These are phyloP conservation scores for Apodemus sylvaticus DNA, from an alignment of 2,113 vertebrate species.

Conservation along the genomic window DNA sequence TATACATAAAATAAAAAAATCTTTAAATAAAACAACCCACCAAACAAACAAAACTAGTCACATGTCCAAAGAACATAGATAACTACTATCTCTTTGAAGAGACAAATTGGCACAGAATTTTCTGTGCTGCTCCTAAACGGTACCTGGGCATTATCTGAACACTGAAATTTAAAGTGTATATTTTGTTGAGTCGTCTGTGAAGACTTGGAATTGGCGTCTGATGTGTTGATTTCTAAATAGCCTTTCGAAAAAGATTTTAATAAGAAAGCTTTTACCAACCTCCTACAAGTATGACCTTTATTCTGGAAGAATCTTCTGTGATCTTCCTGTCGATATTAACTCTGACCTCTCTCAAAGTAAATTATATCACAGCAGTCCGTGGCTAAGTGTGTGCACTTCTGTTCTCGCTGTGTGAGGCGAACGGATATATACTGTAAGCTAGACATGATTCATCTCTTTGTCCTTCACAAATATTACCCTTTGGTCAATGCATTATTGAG, in stretches of 20 bases:
- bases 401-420: background rate
- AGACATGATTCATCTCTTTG: conserved; percentile 44
- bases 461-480: conserved; percentile 38
- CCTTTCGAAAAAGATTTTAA: conserved; percentile 45
- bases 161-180: background rate
- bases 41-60: background rate
- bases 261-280: background rate
- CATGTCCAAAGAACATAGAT: background rate
- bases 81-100: background rate
- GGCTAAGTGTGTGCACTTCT: background rate
- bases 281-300: background rate
- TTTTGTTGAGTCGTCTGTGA: background rate
- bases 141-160: background rate
- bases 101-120: background rate
- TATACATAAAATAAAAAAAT: no score
- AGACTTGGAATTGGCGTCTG: conserved; percentile 23
- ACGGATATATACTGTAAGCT: background rate
- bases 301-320: conserved; percentile 11
- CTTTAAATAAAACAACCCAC: no score
- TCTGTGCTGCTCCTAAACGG: background rate
- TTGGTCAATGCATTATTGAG: conserved; percentile 53
- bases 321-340: conserved; percentile 3
- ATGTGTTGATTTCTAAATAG: conserved; percentile 48
- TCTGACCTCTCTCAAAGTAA: background rate
- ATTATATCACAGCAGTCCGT: background rate